These are phyloP conservation scores for Drosophila pruinosa DNA, from an alignment of 1,140 invertebrate genomes.

Conservation along the genomic window DNA sequence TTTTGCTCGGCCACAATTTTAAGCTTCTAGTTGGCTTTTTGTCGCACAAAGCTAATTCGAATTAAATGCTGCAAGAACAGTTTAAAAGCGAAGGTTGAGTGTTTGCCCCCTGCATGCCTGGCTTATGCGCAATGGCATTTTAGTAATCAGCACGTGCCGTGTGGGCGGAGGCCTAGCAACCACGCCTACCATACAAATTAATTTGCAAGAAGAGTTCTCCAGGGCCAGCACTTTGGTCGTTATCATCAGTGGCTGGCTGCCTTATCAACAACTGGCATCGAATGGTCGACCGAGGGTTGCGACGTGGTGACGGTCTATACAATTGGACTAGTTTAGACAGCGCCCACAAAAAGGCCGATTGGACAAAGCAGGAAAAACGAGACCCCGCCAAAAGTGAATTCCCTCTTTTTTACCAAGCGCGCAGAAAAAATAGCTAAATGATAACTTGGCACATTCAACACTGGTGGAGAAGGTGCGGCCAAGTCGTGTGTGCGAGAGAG, in stretches of 20 bases:
- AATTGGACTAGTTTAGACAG: constrained; percentile 70
- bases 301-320: constrained; percentile 41
- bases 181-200: constrained; percentile 76
- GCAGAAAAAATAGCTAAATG: constrained; percentile 52
- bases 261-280: constrained; percentile 63
- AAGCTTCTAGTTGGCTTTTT: background rate
- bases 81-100: constrained; percentile 1
- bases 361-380: constrained; percentile 81
- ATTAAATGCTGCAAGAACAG: background rate
- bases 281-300: constrained; percentile 67
- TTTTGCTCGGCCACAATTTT: constrained; percentile 3
- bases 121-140: constrained; percentile 49
- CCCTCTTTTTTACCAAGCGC: constrained; percentile 82
- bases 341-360: constrained; percentile 79
- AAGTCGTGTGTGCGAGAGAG: constrained; percentile 43
- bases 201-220: constrained; percentile 68
- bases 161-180: constrained; percentile 77
- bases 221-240: constrained; percentile 25
- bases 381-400: constrained; percentile 83
- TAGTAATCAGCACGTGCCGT: constrained; percentile 52
- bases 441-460: constrained; percentile 41
- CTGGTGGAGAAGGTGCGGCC: constrained; percentile 54
- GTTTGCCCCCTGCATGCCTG: constrained; percentile 2
- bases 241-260: constrained; percentile 53
- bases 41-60: background rate